Base-by-base conservation (phyloP, 2,888 invertebrate genomes). In the Eristalinus sepulchralis region DNA sequence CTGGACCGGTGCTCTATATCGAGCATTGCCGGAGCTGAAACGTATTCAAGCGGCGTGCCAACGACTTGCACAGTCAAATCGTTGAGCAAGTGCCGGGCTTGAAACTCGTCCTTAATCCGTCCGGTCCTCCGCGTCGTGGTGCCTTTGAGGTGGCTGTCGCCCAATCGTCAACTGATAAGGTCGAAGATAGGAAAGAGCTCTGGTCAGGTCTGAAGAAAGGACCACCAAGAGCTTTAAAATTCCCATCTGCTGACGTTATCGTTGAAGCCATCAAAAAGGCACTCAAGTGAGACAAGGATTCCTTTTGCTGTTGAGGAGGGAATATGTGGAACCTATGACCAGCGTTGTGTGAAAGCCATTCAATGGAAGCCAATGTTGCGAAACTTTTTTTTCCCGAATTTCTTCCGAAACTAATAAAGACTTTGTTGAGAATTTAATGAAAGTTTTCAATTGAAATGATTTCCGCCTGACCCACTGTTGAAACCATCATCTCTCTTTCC, bases 21-120 rank as follows among this genome's bases (percentile, higher is more conserved):
- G 91, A 92, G 75, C 92, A 92, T 81, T 92, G 92, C 57, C 91
- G 91, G n/a, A 91, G 91, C 83, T 92, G 92, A 91, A 90, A 89
- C 62, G 91, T 91, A 20, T 92, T 92, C 84, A 90, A 91, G 67
- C 89, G 91, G 57, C 92, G 92, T 77, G 92, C 92, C 64, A 88
- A 90, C 75, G 90, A 90, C 72, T 86, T 92, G 77, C 90, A 92
- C 66, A 71, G 67, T 11, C 68, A 89, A 24, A 82, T 92, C 57
- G 71, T 87, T 27, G 87, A 89, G 39, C 88, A 89, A 20, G 67
- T 91, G 31, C 88, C 83, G 10, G 63, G 84, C 31, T 57, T 89
- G 2, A 89, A 89, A 57, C 86, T 90, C 1, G 78, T 84, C 39
- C 89, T 92, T 1, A 92, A 92, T 89, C 83, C 88, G 0, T 88